These are phyloP conservation scores for Centropus unirufus DNA, from an alignment of 2,113 vertebrate species.

Conservation along the genomic window DNA sequence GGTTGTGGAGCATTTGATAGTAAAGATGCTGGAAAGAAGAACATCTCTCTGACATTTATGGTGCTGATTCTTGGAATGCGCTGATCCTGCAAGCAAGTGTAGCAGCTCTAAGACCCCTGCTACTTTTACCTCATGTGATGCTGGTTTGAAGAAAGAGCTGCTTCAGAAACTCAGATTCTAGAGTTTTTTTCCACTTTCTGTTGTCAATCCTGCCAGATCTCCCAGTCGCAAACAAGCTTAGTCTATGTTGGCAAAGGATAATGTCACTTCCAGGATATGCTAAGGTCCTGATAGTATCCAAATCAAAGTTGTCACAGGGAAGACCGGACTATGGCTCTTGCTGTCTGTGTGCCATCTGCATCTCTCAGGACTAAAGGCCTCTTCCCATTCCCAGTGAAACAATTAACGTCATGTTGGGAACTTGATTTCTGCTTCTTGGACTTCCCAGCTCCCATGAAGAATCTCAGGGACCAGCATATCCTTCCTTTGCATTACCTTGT, in stretches of 20 bases:
- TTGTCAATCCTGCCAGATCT: background rate
- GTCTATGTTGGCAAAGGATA: slow-evolving; percentile 61
- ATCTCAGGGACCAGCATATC: slow-evolving; percentile 85
- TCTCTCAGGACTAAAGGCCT: slow-evolving; percentile 70
- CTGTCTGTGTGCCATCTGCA: slow-evolving; percentile 45
- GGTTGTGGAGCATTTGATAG: background rate
- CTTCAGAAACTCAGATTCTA: slow-evolving; percentile 27
- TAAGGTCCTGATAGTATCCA: slow-evolving; percentile 56
- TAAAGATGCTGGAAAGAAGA: slow-evolving; percentile 4
- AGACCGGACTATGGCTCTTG: slow-evolving; percentile 10
- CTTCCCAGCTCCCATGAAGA: slow-evolving; percentile 71
- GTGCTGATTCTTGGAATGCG: slow-evolving; percentile 9
- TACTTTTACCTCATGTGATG: slow-evolving; percentile 45
- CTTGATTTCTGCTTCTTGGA: slow-evolving; percentile 56
- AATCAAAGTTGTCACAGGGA: slow-evolving; percentile 33
- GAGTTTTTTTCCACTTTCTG: background rate
- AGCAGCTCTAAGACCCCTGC: slow-evolving; percentile 30
- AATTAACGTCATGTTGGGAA: background rate
- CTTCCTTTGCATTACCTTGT: slow-evolving; percentile 81
- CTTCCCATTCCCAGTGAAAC: slow-evolving; percentile 42
- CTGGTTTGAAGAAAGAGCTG: slow-evolving; percentile 24
- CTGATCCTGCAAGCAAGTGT: background rate
- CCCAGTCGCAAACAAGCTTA: slow-evolving; percentile 3
- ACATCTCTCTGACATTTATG: slow-evolving; percentile 34
- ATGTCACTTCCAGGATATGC: slow-evolving; percentile 67